phyloP scores from a whole-genome alignment of 2,797 vertebrate species.

The Xiphophorus birchmanni region DNA sequence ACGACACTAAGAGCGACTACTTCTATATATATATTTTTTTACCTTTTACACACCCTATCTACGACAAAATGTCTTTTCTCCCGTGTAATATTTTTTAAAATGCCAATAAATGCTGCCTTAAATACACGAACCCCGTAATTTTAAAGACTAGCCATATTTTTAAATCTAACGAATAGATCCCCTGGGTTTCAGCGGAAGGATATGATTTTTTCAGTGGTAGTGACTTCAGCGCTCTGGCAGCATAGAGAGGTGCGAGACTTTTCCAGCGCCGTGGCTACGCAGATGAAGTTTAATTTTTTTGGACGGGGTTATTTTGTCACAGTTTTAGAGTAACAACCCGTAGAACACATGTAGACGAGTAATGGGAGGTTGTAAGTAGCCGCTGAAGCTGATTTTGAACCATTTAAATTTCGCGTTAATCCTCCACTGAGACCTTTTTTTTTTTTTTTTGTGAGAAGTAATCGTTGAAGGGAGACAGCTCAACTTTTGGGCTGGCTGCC shows the following conservation, averaged over 20 bases:
- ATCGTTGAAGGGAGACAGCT: slow-evolving; percentile 68
- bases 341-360: background rate
- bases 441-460: slow-evolving; percentile 50
- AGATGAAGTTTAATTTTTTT: slow-evolving; percentile 2
- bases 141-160: background rate
- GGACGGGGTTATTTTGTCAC: slow-evolving; percentile 7
- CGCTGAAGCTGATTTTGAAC: background rate
- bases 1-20: slow-evolving; percentile 58
- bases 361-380: slow-evolving; percentile 28
- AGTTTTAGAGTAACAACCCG: background rate
- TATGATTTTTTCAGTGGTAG: slow-evolving; percentile 39
- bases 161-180: slow-evolving; percentile 57
- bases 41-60: background rate
- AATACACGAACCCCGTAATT: too few species aligned
- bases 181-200: slow-evolving; percentile 78
- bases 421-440: slow-evolving; percentile 32
- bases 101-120: rapidly evolving
- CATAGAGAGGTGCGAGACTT: slow-evolving; percentile 60
- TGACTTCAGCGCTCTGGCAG: slow-evolving; percentile 55
- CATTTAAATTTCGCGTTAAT: background rate
- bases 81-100: rapidly evolving
- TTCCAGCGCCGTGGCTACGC: slow-evolving; percentile 18
- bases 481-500: slow-evolving; percentile 78
- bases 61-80: rapidly evolving
- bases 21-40: background rate